Percentiles rank a stretch among this genome's conserved stretches.
These are phyloP conservation scores for Cololabis saira DNA, from an alignment of 2,113 vertebrate species.

Conservation along the genomic window DNA sequence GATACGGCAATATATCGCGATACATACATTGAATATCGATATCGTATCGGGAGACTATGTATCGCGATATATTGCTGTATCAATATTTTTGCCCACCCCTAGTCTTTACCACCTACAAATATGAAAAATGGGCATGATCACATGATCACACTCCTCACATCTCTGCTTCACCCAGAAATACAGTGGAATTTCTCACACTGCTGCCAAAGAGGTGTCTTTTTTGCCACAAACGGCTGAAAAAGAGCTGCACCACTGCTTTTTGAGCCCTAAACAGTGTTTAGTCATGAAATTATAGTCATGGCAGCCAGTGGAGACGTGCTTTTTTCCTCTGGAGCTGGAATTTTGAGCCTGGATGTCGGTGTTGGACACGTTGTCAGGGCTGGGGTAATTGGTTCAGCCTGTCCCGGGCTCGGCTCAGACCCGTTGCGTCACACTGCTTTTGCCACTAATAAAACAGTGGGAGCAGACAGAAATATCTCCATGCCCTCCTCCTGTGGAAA, in stretches of 20 bases:
- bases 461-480: conserved; percentile 56
- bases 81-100: no score
- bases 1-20: no score
- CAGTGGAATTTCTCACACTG: conserved; percentile 11
- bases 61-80: no score
- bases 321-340: conserved; percentile 55
- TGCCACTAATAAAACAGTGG: conserved; percentile 57
- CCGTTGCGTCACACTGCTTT: conserved; percentile 56
- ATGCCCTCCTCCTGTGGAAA: not conserved
- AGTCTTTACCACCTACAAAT: not conserved
- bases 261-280: conserved; percentile 28
- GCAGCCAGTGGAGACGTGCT: conserved; percentile 42
- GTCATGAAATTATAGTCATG: conserved; percentile 56
- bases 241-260: conserved; percentile 17
- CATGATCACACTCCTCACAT: not conserved
- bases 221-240: conserved; percentile 40
- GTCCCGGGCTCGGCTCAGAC: conserved; percentile 54
- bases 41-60: no score
- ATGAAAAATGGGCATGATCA: not conserved
- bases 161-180: not conserved
- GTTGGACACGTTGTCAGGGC: conserved; percentile 67
- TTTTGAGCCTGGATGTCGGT: conserved; percentile 59
- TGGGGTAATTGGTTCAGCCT: conserved; percentile 71
- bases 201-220: not conserved
- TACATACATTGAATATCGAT: no score